Percentiles rank a stretch among this genome's conserved stretches.
These are phyloP conservation scores for Rhynchopsitta pachyrhyncha DNA, from an alignment of 2,113 vertebrate species.

Conservation along the genomic window DNA sequence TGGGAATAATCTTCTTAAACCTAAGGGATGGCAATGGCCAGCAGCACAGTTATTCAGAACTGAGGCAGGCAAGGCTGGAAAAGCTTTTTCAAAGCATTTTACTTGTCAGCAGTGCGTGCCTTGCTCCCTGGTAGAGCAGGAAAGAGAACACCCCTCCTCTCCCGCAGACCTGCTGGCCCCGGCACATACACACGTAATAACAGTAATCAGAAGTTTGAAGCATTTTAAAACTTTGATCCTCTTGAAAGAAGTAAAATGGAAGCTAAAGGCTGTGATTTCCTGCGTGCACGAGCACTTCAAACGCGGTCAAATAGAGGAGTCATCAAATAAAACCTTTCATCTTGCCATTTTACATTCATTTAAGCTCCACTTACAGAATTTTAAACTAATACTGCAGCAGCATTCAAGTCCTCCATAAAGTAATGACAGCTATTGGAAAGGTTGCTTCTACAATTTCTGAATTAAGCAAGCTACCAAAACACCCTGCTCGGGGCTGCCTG, in stretches of 20 bases:
- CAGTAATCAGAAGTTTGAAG: constrained; percentile 58
- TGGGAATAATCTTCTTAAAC: constrained; percentile 92
- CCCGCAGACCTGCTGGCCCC: not conserved
- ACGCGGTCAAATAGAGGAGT: constrained; percentile 50
- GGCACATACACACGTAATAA: constrained; percentile 36
- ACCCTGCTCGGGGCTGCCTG: not conserved
- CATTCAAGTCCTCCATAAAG: constrained; percentile 32
- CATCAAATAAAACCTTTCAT: constrained; percentile 68
- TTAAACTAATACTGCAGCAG: constrained; percentile 6
- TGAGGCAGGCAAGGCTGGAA: not conserved
- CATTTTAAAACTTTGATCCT: constrained; percentile 66
- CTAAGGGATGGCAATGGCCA: constrained; percentile 67
- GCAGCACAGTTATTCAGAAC: not conserved
- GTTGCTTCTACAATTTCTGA: constrained; percentile 48
- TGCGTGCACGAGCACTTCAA: constrained; percentile 8
- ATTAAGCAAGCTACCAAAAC: constrained; percentile 40
- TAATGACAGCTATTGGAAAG: constrained; percentile 59
- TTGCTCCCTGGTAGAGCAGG: not conserved
- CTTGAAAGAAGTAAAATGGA: constrained; percentile 51
- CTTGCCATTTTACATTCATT: constrained; percentile 57
- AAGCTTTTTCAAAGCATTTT: not conserved
- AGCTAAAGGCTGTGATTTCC: constrained; percentile 54
- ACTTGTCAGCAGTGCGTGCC: not conserved
- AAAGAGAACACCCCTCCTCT: not conserved
- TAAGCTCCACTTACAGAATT: constrained; percentile 55